These are phyloP conservation scores for Cheilosia scutellata DNA, from an alignment of 2,888 invertebrate species.

Conservation along the genomic window DNA sequence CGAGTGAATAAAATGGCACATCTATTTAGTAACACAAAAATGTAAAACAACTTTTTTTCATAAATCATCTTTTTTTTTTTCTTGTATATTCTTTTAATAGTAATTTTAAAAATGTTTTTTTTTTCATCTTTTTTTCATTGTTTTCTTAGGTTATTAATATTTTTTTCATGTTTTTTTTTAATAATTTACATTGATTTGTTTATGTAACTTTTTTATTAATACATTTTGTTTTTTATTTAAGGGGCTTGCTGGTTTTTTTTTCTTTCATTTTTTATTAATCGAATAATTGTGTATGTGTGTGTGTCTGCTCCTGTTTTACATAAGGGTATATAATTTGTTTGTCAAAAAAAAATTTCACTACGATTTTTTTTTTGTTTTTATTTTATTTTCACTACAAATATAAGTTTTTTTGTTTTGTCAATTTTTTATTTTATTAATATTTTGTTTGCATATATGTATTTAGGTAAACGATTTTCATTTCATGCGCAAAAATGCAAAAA, in stretches of 20 bases:
- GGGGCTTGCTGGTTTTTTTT: slow-evolving; percentile 36
- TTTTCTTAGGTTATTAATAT: slow-evolving; percentile 70
- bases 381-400: slow-evolving; percentile 68
- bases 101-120: slow-evolving; percentile 75
- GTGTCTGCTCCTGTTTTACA: slow-evolving; percentile 37
- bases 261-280: slow-evolving; percentile 6
- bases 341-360: slow-evolving; percentile 62
- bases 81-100: slow-evolving; percentile 74
- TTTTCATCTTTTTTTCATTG: slow-evolving; percentile 62
- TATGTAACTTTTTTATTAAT: slow-evolving; percentile 72
- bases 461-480: slow-evolving; percentile 75
- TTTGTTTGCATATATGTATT: slow-evolving; percentile 72
- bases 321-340: slow-evolving; percentile 56
- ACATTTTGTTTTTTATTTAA: slow-evolving; percentile 54
- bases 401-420: slow-evolving; percentile 58
- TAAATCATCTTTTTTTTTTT: slow-evolving; percentile 75
- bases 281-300: slow-evolving; percentile 51
- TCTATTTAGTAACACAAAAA: no score
- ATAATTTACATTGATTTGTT: slow-evolving; percentile 76
- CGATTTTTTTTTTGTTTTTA: slow-evolving; percentile 38
- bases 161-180: slow-evolving; percentile 65
- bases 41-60: slow-evolving; percentile 41
- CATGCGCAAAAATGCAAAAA: slow-evolving; percentile 76
- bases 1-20: not conserved
- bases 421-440: slow-evolving; percentile 69